phyloP scores from a whole-genome alignment of 2,888 invertebrate species.

The Polydesmus complanatus region DNA sequence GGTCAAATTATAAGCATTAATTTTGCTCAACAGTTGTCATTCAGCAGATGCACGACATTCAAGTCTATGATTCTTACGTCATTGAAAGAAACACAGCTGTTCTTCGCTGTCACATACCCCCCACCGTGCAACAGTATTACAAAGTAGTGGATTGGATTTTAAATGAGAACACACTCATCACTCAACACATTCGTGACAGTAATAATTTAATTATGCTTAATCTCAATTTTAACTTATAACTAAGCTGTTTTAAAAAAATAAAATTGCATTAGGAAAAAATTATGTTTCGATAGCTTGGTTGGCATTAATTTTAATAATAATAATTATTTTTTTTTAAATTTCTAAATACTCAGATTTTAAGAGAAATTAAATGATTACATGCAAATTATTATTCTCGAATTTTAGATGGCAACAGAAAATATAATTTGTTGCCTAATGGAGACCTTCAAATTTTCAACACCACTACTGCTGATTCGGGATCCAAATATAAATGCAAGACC shows the following conservation, averaged over 20 bases:
- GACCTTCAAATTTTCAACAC: conserved; percentile 16
- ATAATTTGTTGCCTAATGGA: conserved; percentile 16
- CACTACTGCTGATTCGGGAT: conserved; percentile 8
- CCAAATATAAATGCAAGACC: conserved; percentile 16
- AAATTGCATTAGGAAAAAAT: neutral
- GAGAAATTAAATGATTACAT: neutral
- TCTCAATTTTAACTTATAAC: no score
- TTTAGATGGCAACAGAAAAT: conserved; percentile 13
- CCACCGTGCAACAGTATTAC: neutral
- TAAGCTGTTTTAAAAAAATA: no score
- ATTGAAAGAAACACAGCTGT: conserved; percentile 12
- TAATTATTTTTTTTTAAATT: neutral
- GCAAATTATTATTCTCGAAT: neutral
- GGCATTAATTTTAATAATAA: no score
- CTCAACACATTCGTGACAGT: neutral
- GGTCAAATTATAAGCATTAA: no score
- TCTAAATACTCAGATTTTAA: neutral
- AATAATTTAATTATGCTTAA: no score
- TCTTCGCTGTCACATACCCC: conserved; percentile 9
- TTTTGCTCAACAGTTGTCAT: conserved; percentile 1
- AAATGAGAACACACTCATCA: conserved; percentile 9
- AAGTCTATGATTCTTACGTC: conserved; percentile 10
- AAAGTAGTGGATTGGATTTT: conserved; percentile 8
- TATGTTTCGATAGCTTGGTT: no score
- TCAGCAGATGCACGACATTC: conserved; percentile 10